A percentile compares a stretch with the other conserved stretches of the same genome.
Conservation (phyloP, 2,888 invertebrate species). For the Leptinotarsa peninsularis region DNA sequence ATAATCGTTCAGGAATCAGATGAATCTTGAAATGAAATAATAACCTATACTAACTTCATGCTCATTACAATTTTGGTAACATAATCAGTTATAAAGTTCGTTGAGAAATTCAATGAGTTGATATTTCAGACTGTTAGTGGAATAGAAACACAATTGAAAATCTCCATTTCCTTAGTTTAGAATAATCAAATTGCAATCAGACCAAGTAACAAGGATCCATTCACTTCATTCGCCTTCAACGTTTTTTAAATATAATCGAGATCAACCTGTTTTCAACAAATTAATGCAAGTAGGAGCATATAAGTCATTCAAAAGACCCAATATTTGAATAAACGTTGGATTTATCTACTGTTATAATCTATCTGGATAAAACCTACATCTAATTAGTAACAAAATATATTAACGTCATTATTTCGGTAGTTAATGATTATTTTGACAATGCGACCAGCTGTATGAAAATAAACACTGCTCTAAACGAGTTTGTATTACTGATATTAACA, state of each 20-base stretch:
- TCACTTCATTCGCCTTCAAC: background rate
- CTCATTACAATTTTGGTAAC: too few species aligned
- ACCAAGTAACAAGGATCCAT: too few species aligned
- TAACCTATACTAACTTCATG: too few species aligned
- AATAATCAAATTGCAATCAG: too few species aligned
- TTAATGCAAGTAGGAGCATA: slow-evolving; percentile 29
- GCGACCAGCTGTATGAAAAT: slow-evolving; percentile 39
- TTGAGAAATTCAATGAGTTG: too few species aligned
- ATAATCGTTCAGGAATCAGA: too few species aligned
- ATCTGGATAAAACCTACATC: slow-evolving; percentile 41
- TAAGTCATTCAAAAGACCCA: slow-evolving; percentile 40
- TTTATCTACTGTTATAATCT: slow-evolving; percentile 46
- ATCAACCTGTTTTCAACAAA: slow-evolving; percentile 8
- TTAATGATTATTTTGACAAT: slow-evolving; percentile 47
- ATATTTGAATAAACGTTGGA: slow-evolving; percentile 43
- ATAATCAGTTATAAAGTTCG: too few species aligned
- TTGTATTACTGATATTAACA: background rate
- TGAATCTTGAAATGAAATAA: too few species aligned
- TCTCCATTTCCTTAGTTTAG: too few species aligned
- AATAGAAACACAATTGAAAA: too few species aligned
- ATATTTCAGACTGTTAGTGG: too few species aligned
- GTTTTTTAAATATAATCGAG: too few species aligned
- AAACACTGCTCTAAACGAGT: slow-evolving; percentile 14
- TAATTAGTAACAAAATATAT: slow-evolving; percentile 52
- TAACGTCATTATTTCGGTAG: slow-evolving; percentile 48